A percentile compares a stretch with the other conserved stretches of the same genome.
Evolutionary conservation across 2,888 invertebrate genomes (phyloP).

Genomic region (Gisinianus flammeolus): DNA sequence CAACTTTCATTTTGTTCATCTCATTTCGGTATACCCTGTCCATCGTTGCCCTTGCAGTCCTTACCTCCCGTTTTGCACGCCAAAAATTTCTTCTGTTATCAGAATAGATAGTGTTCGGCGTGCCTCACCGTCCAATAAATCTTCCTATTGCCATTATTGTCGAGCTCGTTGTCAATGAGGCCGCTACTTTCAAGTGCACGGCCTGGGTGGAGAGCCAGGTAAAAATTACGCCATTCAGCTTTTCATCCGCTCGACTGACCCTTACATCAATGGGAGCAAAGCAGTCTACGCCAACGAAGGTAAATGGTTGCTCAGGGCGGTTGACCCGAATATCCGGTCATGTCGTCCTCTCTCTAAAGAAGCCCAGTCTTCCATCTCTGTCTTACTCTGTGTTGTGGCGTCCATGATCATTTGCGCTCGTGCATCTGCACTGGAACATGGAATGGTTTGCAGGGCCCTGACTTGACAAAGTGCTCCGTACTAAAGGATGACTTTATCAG

Average conservation of each 20-base stretch:
- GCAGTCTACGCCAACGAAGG: constrained; percentile 27
- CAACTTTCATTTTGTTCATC: neutral
- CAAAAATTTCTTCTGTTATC: constrained; percentile 31
- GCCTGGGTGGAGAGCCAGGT: constrained; percentile 39
- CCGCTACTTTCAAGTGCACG: constrained; percentile 34
- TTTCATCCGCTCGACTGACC: neutral
- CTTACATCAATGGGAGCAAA: constrained; percentile 30
- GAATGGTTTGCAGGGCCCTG: neutral
- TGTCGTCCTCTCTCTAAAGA: neutral
- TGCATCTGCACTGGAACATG: constrained; percentile 1
- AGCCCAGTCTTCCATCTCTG: constrained; percentile 8
- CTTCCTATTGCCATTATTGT: constrained; percentile 36
- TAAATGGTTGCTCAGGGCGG: neutral
- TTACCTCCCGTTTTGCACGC: constrained; percentile 26
- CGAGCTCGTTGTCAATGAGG: constrained; percentile 31
- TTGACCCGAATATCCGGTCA: neutral
- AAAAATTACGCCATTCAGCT: constrained; percentile 35
- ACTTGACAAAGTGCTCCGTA: constrained; percentile 28
- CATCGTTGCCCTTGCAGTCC: neutral
- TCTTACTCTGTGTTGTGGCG: neutral
- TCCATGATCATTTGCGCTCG: neutral
- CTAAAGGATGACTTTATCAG: constrained; percentile 14
- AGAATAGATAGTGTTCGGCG: neutral
- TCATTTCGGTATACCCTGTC: neutral
- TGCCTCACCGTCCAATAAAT: constrained; percentile 25